Percentiles rank a stretch among this genome's conserved stretches.
Evolutionary conservation across 2,113 vertebrate genomes (phyloP).

Genomic region (Synodontis membranacea): DNA sequence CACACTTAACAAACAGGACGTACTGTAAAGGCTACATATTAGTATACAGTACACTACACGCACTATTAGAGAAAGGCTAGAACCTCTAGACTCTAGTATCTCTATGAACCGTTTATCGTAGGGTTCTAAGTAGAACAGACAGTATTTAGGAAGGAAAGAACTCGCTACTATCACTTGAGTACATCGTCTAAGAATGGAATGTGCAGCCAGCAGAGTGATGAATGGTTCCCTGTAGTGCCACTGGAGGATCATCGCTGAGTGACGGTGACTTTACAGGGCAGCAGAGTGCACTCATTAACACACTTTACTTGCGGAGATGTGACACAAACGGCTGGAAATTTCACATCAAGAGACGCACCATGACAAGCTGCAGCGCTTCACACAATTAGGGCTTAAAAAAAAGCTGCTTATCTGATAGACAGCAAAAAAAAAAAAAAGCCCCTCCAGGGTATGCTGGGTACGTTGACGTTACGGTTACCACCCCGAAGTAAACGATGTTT

Average conservation of each 20-base stretch:
- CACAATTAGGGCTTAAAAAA: not conserved
- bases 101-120: not conserved
- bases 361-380: not conserved
- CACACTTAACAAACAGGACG: not conserved
- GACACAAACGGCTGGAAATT: not conserved
- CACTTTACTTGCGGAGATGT: not conserved
- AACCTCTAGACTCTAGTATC: not conserved
- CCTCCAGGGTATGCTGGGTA: not conserved
- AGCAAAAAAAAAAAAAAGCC: not conserved
- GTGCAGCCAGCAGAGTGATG: not conserved
- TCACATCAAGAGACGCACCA: not conserved
- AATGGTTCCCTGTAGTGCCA: not conserved
- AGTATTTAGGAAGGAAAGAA: not conserved
- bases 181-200: not conserved
- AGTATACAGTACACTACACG: not conserved
- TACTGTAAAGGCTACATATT: not conserved
- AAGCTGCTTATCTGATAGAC: not conserved
- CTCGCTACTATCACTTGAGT: not conserved
- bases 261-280: not conserved
- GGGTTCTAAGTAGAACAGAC: not conserved
- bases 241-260: not conserved
- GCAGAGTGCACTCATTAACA: not conserved
- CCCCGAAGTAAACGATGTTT: not conserved
- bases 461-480: not conserved
- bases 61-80: not conserved